Conservation (phyloP, 1,140 invertebrate genomes). For the Drosophila teissieri region DNA sequence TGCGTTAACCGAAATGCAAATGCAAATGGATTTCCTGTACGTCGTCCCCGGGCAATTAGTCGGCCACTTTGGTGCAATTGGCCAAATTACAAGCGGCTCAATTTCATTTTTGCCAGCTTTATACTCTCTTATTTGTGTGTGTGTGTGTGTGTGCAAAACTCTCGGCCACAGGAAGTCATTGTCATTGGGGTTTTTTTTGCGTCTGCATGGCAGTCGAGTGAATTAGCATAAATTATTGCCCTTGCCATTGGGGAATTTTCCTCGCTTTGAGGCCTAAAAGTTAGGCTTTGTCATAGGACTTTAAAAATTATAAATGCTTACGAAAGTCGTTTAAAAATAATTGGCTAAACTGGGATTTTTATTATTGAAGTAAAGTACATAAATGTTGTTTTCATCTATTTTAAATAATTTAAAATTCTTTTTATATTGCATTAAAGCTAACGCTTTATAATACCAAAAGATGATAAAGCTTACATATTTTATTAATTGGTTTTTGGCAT, state of each 20-base stretch:
- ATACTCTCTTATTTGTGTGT: conserved; percentile 11
- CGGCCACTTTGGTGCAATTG: conserved; percentile 68
- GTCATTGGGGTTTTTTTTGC: conserved; percentile 37
- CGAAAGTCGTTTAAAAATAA: background rate
- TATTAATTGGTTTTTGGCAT: no score
- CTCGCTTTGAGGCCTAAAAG: conserved; percentile 10
- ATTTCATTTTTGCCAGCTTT: conserved; percentile 50
- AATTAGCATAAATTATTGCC: conserved; percentile 66
- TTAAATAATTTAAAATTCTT: background rate
- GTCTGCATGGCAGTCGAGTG: conserved; percentile 31
- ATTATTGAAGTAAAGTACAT: no score
- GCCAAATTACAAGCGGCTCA: conserved; percentile 58
- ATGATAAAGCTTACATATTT: no score
- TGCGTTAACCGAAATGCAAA: conserved; percentile 54
- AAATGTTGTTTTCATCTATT: no score
- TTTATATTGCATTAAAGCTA: background rate
- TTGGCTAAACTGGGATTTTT: no score
- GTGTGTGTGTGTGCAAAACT: conserved; percentile 8
- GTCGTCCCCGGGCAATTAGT: conserved; percentile 69
- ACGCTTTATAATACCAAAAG: no score
- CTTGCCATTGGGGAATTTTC: conserved; percentile 10
- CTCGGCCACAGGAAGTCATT: conserved; percentile 53
- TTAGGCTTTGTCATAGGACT: conserved; percentile 26
- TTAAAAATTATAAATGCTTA: background rate
- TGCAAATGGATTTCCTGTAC: conserved; percentile 28